phyloP scores from a whole-genome alignment of 2,113 vertebrate species.

The Strix uralensis region DNA sequence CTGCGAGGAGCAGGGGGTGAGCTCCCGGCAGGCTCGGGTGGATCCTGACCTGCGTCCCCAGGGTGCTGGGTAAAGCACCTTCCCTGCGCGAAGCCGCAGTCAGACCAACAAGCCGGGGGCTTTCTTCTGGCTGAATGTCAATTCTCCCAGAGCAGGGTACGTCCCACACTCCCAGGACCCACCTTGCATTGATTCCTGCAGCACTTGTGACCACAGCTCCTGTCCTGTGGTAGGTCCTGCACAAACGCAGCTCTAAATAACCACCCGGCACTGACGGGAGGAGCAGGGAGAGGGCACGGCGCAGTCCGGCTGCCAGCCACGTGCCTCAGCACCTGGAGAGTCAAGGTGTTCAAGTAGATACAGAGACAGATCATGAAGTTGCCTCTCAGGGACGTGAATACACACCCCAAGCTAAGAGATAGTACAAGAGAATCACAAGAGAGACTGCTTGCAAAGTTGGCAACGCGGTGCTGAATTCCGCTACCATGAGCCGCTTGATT shows the following conservation, averaged over 20 bases:
- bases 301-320: neutral
- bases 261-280: too few species aligned
- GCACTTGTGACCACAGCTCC: neutral
- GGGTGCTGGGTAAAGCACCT: neutral
- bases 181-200: neutral
- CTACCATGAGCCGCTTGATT: neutral
- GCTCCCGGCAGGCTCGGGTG: neutral
- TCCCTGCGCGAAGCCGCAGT: neutral
- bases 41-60: neutral
- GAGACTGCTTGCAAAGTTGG: neutral
- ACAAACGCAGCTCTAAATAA: neutral
- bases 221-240: neutral
- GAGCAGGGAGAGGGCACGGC: neutral
- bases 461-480: neutral
- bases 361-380: neutral
- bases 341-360: neutral
- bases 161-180: neutral
- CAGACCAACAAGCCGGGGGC: neutral
- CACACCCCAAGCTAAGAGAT: rapidly evolving
- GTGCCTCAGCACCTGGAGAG: neutral
- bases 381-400: neutral
- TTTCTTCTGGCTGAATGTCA: neutral
- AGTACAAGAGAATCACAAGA: neutral
- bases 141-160: neutral
- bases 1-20: neutral